phyloP scores from a whole-genome alignment of 2,888 invertebrate species.

The Sycophila texana region DNA sequence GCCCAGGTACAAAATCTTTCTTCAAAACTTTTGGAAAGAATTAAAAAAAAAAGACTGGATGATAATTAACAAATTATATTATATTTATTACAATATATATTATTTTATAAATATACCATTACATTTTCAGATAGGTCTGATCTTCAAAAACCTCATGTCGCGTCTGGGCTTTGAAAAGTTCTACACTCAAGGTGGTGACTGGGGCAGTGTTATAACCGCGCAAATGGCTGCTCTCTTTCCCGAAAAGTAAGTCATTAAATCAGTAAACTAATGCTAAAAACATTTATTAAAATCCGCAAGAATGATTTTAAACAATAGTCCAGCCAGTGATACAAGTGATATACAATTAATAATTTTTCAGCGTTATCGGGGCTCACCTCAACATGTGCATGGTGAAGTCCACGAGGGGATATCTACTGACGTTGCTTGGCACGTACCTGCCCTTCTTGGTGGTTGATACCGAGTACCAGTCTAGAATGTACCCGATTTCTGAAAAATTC shows the following conservation, averaged over 20 bases:
- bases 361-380: conserved; percentile 79
- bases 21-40: not conserved
- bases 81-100: too few species aligned
- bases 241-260: conserved; percentile 65
- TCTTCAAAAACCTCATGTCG: conserved; percentile 78
- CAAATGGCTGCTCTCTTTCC: conserved; percentile 77
- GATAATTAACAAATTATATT: too few species aligned
- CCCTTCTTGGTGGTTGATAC: conserved; percentile 79
- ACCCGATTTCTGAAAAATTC: conserved; percentile 75
- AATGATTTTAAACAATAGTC: not conserved
- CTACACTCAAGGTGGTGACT: conserved; percentile 81
- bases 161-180: conserved; percentile 78
- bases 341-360: conserved; percentile 61
- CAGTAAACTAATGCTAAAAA: too few species aligned
- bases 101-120: too few species aligned
- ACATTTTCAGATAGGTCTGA: conserved; percentile 69
- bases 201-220: conserved; percentile 78
- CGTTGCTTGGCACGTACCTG: conserved; percentile 77
- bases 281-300: not conserved
- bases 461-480: conserved; percentile 77
- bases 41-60: not conserved
- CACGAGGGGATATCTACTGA: conserved; percentile 67
- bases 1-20: conserved; percentile 63
- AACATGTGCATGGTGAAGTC: conserved; percentile 79
- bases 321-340: not conserved